Percentiles rank a stretch among this genome's conserved stretches.
These are phyloP conservation scores for Potorous gilbertii DNA, from an alignment of 2,797 vertebrate genomes.

Conservation along the genomic window DNA sequence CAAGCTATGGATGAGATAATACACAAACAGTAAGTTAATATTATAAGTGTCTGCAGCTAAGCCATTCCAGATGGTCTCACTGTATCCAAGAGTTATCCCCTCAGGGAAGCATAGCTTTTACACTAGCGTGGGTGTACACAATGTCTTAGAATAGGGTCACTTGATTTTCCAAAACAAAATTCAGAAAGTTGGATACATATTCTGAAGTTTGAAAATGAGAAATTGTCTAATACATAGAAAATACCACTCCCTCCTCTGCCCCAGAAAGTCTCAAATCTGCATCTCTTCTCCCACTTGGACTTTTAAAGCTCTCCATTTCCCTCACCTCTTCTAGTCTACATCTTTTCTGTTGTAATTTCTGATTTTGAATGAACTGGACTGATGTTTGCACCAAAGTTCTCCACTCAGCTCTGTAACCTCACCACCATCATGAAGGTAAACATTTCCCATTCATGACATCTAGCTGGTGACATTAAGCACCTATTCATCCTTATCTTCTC, in stretches of 20 bases:
- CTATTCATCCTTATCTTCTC: not conserved
- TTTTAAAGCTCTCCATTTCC: not conserved
- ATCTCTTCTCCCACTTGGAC: not conserved
- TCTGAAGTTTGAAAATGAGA: not conserved
- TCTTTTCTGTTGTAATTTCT: slow-evolving; percentile 1
- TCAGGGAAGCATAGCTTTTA: not conserved
- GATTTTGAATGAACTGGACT: not conserved
- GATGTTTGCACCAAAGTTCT: not conserved
- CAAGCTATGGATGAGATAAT: slow-evolving; percentile 83
- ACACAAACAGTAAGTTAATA: slow-evolving; percentile 26
- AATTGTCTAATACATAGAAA: not conserved
- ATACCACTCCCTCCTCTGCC: not conserved
- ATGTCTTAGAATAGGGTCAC: not conserved
- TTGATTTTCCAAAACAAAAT: not conserved
- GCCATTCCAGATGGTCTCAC: not conserved
- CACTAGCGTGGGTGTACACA: not conserved
- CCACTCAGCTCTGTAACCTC: not conserved
- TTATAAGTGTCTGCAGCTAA: not conserved
- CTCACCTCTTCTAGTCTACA: not conserved
- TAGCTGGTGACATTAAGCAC: not conserved
- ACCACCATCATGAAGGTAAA: not conserved
- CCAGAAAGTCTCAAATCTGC: not conserved
- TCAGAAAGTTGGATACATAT: not conserved
- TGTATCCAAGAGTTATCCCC: not conserved
- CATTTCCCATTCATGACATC: not conserved